Evolutionary conservation across 2,113 vertebrate genomes (phyloP).

Genomic region (Lathamus discolor): DNA sequence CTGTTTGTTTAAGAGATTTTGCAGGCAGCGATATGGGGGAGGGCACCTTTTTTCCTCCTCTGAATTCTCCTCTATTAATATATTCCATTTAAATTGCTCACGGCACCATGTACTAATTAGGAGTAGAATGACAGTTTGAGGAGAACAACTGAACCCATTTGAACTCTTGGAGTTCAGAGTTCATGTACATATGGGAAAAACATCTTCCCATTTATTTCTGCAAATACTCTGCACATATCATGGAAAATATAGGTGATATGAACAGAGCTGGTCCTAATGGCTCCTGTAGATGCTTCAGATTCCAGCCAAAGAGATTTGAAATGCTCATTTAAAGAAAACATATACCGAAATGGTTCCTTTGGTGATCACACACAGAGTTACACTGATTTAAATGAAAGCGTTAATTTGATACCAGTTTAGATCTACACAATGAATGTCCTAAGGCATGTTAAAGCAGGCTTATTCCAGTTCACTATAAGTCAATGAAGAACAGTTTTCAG

Average conservation of each 20-base stretch:
- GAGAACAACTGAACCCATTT: constrained; percentile 41
- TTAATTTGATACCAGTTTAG: constrained; percentile 29
- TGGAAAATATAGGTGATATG: constrained; percentile 47
- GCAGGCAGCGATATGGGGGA: constrained; percentile 36
- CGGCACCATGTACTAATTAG: constrained; percentile 52
- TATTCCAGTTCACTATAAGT: neutral
- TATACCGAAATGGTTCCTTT: neutral
- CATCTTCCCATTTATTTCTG: constrained; percentile 63
- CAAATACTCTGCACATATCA: constrained; percentile 18
- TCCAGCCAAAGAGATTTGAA: constrained; percentile 14
- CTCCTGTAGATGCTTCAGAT: neutral
- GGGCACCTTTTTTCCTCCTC: constrained; percentile 36
- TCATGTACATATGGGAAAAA: constrained; percentile 46
- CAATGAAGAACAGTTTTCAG: neutral
- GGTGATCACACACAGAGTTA: neutral
- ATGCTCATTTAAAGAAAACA: neutral
- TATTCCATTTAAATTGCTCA: constrained; percentile 74
- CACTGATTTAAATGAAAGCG: constrained; percentile 39
- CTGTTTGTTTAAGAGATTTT: constrained; percentile 67
- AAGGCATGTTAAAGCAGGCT: neutral
- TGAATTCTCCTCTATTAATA: constrained; percentile 70
- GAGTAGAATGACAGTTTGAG: constrained; percentile 38
- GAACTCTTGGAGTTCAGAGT: constrained; percentile 54
- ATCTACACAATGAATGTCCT: neutral
- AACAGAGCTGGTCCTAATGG: constrained; percentile 8